Evolutionary conservation across 2,113 vertebrate genomes (phyloP), one percentile per base, ranked within the genome.

Genomic region (Numenius arquata): DNA sequence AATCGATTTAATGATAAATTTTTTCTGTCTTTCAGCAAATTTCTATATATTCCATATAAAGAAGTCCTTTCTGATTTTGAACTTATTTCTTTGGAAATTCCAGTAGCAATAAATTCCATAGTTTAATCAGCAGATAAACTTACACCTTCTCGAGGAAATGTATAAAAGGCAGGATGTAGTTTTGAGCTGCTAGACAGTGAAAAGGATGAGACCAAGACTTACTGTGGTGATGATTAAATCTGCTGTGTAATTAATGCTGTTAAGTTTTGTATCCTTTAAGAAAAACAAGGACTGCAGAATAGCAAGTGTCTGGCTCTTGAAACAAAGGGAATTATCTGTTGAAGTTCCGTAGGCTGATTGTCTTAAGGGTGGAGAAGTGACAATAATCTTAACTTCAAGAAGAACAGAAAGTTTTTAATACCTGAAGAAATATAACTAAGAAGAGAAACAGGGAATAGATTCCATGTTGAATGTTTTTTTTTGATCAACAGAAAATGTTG

Each of bases 381-480:
- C 79, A 89, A 84, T 41, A 48, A 21, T 80, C 34, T 18, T 50
- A 36, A 17, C 20, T 79, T 81, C 7, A 45, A 32, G 48, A 62
- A 63, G 27, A 94, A 43, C 0, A 40, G 53, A 10, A 77, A 52
- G 36, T 25, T 71, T 71, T 82, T 19, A 19, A 0, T 67, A 22
- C 26, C 27, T 81, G 53, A 56, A 73, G 62, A 56, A 81, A 34
- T 43, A 2, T 0, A 83, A 29, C 3, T 72, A 16, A 59, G 14
- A 72, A 3, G 47, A 55, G 26, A 87, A 94, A 20, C 15, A 45
- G 67, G 61, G 73, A n/a, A 12, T 73, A 32, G 25, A 22, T 81
- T 77, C 15, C 36, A 26, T 0, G 0, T 2, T 56, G 45, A 6
- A 2, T 73, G 15, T 22, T 27, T 58, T 3, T 43, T 56, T 41